Evolutionary conservation across 2,888 invertebrate genomes (phyloP).

Genomic region (Theristus sp.): DNA sequence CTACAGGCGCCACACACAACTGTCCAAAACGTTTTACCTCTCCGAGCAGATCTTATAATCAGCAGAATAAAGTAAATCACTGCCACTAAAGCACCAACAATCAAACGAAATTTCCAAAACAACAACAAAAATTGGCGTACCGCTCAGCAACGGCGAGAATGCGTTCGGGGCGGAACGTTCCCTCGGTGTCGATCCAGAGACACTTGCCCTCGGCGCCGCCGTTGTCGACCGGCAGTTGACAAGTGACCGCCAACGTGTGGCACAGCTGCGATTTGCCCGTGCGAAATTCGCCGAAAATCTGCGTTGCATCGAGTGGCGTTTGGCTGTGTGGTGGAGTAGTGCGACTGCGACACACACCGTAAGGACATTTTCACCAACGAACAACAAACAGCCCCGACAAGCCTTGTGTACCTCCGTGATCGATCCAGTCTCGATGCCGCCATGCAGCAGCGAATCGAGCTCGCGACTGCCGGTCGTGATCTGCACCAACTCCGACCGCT

Average conservation of each 20-base stretch:
- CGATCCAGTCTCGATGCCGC: constrained; percentile 92
- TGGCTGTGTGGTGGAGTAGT: too few species aligned
- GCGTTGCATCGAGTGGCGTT: too few species aligned
- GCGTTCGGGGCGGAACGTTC: constrained; percentile 87
- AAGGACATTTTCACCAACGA: too few species aligned
- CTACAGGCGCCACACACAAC: too few species aligned
- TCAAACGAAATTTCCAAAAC: too few species aligned
- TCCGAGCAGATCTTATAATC: too few species aligned
- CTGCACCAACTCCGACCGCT: constrained; percentile 80
- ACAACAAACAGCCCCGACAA: too few species aligned
- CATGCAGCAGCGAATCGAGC: constrained; percentile 62
- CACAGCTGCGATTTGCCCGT: constrained; percentile 94
- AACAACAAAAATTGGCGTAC: too few species aligned
- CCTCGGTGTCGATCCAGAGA: constrained; percentile 92
- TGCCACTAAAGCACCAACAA: too few species aligned
- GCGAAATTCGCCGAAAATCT: constrained; percentile 86
- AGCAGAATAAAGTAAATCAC: too few species aligned
- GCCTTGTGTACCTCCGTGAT: constrained; percentile 71
- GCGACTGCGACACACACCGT: too few species aligned
- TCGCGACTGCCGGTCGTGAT: constrained; percentile 86
- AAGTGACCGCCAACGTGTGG: constrained; percentile 88
- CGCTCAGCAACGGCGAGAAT: constrained; percentile 64
- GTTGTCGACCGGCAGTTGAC: constrained; percentile 86
- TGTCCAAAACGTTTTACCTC: too few species aligned
- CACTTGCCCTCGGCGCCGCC: constrained; percentile 99